Base-by-base conservation (phyloP, 1,140 invertebrate species). In the Pomacea maculata region DNA sequence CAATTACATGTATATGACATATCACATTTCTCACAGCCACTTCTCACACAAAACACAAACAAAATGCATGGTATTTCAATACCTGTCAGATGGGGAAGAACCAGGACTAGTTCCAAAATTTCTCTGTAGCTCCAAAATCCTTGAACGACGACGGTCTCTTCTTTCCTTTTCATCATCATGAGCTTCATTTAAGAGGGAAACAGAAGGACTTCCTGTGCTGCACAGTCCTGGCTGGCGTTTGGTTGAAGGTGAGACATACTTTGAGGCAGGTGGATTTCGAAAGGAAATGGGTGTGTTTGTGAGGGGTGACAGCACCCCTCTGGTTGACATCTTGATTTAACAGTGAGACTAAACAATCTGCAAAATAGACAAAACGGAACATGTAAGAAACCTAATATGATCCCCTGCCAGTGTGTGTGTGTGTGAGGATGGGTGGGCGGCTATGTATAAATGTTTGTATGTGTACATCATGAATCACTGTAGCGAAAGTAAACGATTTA, bases 161-260 rank as follows among this genome's bases (percentile, higher is more conserved):
- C 87, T 88, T 80, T 92, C 91, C 68, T 86, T 85, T 76, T 88
- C 89, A 86, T 91, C 91, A 84, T 91, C 87, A 81, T 91, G 80
- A 70, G 83, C 81, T 77, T 72, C 77, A 29, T 81, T 83, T 55
- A 85, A 78, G 61, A 84, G 67, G 29, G 85, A 77, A 5, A 34
- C 64, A 12, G 77, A 70, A 1, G 77, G 77, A 25, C 65, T 78
- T 63, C 21, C 78, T 6, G 85, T 84, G 75, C 82, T 86, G 52
- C 74, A 70, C 25, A 87, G 75, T 19, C 84, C 80, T 73, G 82
- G 65, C 79, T 87, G 83, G 6, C 86, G 80, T 45, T 85, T 85
- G 0, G 87, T 86, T 15, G 86, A 85, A 75, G 88, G 88, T 21
- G 88, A 89, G 17, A 88, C 79, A 83, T 83, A 87, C 74, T 87